Evolutionary conservation across 2,113 vertebrate genomes (phyloP).

Genomic region (Actenoides hombroni): DNA sequence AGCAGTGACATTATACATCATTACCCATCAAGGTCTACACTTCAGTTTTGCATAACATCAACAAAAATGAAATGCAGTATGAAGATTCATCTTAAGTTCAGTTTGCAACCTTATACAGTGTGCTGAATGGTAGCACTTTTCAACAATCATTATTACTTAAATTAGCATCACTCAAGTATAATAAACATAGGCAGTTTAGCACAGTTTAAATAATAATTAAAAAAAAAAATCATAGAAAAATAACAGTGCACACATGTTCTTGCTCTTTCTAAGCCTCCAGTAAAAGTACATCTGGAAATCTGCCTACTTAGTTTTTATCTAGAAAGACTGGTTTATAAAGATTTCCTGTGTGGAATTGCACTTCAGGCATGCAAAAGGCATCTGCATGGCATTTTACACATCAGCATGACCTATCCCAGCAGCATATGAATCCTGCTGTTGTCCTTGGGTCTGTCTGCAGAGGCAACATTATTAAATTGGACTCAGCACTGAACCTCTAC

Average conservation of each 20-base stretch:
- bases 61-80: background rate
- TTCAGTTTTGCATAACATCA: background rate
- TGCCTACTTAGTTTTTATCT: slow-evolving; percentile 15
- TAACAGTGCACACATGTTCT: background rate
- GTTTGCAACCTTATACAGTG: background rate
- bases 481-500: background rate
- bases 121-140: background rate
- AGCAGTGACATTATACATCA: background rate
- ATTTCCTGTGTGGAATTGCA: slow-evolving; percentile 4
- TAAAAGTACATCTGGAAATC: background rate
- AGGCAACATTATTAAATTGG: background rate
- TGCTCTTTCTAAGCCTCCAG: background rate
- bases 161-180: background rate
- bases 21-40: background rate
- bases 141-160: background rate
- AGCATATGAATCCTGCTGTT: slow-evolving; percentile 42
- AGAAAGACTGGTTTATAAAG: background rate
- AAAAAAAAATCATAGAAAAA: background rate
- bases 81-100: background rate
- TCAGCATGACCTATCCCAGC: background rate
- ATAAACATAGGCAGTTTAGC: background rate
- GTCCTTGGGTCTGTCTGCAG: background rate
- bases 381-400: background rate
- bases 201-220: background rate
- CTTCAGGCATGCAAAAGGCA: slow-evolving; percentile 17